Percentiles rank a stretch among this genome's conserved stretches.
These are phyloP conservation scores for Cygnus atratus DNA, from an alignment of 2,113 vertebrate genomes.

Conservation along the genomic window DNA sequence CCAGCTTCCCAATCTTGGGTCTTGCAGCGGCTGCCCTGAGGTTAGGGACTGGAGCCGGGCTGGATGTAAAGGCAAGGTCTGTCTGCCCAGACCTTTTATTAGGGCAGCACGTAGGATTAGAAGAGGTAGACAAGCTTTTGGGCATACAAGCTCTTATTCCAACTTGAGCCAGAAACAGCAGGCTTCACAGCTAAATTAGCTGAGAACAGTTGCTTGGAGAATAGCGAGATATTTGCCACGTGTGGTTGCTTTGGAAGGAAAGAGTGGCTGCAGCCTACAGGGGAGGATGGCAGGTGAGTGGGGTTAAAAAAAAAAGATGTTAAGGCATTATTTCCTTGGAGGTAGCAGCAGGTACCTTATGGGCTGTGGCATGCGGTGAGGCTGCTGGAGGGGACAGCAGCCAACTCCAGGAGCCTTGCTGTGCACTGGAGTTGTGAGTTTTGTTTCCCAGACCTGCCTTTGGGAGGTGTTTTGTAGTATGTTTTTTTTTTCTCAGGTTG, in stretches of 20 bases:
- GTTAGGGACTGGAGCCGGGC: background rate
- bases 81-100: background rate
- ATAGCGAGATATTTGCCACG: background rate
- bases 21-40: background rate
- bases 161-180: background rate
- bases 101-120: background rate
- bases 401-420: background rate
- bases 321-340: background rate
- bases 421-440: accelerated
- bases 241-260: background rate
- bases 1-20: background rate
- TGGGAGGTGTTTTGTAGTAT: background rate
- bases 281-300: background rate
- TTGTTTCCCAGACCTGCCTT: background rate
- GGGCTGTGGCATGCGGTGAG: accelerated
- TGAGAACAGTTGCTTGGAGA: background rate
- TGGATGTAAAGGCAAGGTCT: background rate
- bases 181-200: background rate
- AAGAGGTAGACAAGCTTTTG: background rate
- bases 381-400: background rate
- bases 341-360: background rate
- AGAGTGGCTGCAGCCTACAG: background rate
- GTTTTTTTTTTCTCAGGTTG: accelerated
- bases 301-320: background rate
- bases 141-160: accelerated